phyloP scores from a whole-genome alignment of 2,113 vertebrate species.

The Gymnarchus niloticus region DNA sequence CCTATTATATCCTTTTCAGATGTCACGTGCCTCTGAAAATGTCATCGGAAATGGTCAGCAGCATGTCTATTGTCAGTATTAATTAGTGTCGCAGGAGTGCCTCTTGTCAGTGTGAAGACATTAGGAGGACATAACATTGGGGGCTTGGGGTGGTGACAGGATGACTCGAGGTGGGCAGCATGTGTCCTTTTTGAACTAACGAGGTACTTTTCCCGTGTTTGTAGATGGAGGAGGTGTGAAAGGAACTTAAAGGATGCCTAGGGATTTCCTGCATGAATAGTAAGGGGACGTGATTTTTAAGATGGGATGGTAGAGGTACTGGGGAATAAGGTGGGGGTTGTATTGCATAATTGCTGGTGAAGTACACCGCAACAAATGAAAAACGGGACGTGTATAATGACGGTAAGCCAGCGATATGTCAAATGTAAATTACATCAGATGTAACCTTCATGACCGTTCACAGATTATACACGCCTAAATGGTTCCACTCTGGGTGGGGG shows the following conservation, averaged over 20 bases:
- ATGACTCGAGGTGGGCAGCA: not conserved
- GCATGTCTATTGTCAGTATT: constrained; percentile 3
- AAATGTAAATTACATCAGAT: constrained; percentile 12
- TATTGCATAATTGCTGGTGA: not conserved
- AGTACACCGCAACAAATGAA: not conserved
- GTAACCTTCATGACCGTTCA: not conserved
- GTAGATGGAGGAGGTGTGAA: not conserved
- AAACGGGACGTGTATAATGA: not conserved
- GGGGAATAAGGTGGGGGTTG: not conserved
- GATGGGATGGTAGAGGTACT: not conserved
- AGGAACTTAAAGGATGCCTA: not conserved
- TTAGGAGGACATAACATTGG: not conserved
- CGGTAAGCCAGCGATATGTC: constrained; percentile 3
- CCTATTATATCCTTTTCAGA: not conserved
- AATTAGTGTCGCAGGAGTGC: not conserved
- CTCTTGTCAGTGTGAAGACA: not conserved
- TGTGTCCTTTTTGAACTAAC: not conserved
- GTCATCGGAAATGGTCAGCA: not conserved
- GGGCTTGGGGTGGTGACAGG: not conserved
- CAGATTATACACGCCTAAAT: constrained; percentile 8
- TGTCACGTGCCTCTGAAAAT: not conserved
- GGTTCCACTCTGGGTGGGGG: not conserved
- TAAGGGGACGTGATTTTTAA: not conserved
- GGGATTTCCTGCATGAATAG: not conserved
- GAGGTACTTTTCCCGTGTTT: too few species aligned